A percentile compares a stretch with the other conserved stretches of the same genome.
These are phyloP conservation scores for Parnassius orleans DNA, from an alignment of 2,888 invertebrate genomes.

Conservation along the genomic window DNA sequence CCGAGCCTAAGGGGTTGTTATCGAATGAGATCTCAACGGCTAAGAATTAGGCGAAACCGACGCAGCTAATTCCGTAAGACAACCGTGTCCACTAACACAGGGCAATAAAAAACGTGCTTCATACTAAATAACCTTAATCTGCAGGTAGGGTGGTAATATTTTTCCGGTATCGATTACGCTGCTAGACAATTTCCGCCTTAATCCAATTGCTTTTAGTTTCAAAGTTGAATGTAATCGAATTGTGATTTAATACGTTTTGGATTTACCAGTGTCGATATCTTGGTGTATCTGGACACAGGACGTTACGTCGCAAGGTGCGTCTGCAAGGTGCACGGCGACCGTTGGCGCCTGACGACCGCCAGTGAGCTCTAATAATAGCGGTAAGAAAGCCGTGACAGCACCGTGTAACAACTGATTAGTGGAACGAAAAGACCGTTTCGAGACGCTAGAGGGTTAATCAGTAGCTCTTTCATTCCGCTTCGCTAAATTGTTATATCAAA, in stretches of 20 bases:
- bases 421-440: conserved; percentile 44
- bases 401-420: conserved; percentile 73
- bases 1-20: conserved; percentile 34
- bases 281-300: conserved; percentile 60
- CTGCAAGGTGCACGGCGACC: conserved; percentile 73
- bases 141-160: conserved; percentile 67
- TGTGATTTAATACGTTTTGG: conserved; percentile 38
- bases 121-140: conserved; percentile 69
- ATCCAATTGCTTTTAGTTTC: neutral
- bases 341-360: conserved; percentile 51
- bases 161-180: conserved; percentile 48
- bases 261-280: conserved; percentile 59
- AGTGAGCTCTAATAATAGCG: conserved; percentile 50
- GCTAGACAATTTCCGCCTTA: conserved; percentile 26
- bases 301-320: conserved; percentile 71
- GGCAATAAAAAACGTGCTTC: conserved; percentile 67
- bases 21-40: conserved; percentile 64
- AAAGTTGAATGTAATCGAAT: conserved; percentile 11
- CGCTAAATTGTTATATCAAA: conserved; percentile 15
- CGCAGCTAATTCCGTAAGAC: conserved; percentile 67
- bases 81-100: conserved; percentile 73
- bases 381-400: conserved; percentile 46
- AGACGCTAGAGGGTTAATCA: conserved; percentile 28
- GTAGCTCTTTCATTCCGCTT: conserved; percentile 24
- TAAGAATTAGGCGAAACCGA: conserved; percentile 49